Evolutionary conservation across 2,888 invertebrate genomes (phyloP), one percentile per base, ranked within the genome.

Genomic region (Scaptomyza parva): DNA sequence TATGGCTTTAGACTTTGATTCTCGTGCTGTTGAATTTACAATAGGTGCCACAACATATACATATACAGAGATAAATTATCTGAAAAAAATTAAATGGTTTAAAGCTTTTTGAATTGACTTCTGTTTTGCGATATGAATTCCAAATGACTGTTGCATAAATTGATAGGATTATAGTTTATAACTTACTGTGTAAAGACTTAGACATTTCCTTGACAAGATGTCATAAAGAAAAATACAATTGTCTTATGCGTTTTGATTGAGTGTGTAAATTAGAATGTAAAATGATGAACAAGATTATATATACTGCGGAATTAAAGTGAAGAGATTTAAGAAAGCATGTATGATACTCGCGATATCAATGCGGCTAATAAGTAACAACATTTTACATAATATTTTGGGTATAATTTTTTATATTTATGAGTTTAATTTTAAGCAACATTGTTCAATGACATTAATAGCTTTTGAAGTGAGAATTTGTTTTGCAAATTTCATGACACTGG

Each of bases 21-120:
- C 66, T 55, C 41, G 57, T 26, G 37, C 20, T 39, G 43, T 40
- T 35, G 9, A 55, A 57, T 26, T 70, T 54, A 60, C 71, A 68
- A 68, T 65, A 74, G 64, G 66, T 70, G 70, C 26, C 77, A 63
- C 60, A 71, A 5, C 22, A 22, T 2, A 22, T 3, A 66, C 60
- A 59, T 53, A 62, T 39, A 55, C 52, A 59, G 72, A 59, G 72
- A 66, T 71, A 60, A 74, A 72, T 40, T 51, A 72, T 72, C 62
- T 55, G 30, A 40, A 39, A 60, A 45, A 35, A 54, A 65, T 72
- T 50, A 75, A 77, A 75, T 62, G 50, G 69, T 77, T 77, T 68
- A 66, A 75, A 61, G 61, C 75, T 65, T 47, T 37, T 62, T 64
- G 62, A 62, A 76, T 55, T 58, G 84, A 76, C 80, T 84, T 70